Evolutionary conservation across 1,140 invertebrate species (phyloP).

Genomic region (Lepidotrigona ventralis): DNA sequence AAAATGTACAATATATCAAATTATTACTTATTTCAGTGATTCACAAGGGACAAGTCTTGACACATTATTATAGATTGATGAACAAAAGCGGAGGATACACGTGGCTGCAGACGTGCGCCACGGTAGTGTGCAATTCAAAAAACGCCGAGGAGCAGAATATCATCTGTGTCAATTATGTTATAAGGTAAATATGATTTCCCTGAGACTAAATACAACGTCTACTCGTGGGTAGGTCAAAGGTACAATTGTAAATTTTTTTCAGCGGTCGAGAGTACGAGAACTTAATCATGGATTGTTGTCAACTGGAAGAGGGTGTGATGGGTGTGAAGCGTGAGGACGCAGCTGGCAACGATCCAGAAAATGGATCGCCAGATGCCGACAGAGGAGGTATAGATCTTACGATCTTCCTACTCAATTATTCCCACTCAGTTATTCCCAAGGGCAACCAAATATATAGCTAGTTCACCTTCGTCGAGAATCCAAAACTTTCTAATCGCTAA

Average conservation of each 20-base stretch:
- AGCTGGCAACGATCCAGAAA: conserved; percentile 89
- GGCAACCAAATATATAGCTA: neutral
- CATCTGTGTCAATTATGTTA: conserved; percentile 97
- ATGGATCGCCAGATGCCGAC: conserved; percentile 92
- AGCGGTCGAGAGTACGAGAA: conserved; percentile 95
- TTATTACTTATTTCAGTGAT: conserved; percentile 87
- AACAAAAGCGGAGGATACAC: conserved; percentile 97
- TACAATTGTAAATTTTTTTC: conserved; percentile 66
- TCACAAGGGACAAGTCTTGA: conserved; percentile 97
- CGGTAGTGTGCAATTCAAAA: conserved; percentile 96
- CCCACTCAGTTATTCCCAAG: neutral
- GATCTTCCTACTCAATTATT: neutral
- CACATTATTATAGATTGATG: conserved; percentile 96
- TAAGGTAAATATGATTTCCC: conserved; percentile 83
- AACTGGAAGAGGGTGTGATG: conserved; percentile 89
- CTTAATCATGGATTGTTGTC: conserved; percentile 95
- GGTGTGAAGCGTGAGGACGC: conserved; percentile 90
- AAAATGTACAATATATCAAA: too few relatives aligned
- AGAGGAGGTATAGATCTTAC: conserved; percentile 82
- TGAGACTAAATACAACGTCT: neutral
- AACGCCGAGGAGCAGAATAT: conserved; percentile 98
- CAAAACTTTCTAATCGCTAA: neutral
- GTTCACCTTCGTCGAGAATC: neutral
- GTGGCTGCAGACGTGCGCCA: conserved; percentile 98
- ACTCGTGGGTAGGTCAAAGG: neutral